These are phyloP conservation scores for Cacoxenus indagator DNA, from an alignment of 2,888 invertebrate genomes.

Conservation along the genomic window DNA sequence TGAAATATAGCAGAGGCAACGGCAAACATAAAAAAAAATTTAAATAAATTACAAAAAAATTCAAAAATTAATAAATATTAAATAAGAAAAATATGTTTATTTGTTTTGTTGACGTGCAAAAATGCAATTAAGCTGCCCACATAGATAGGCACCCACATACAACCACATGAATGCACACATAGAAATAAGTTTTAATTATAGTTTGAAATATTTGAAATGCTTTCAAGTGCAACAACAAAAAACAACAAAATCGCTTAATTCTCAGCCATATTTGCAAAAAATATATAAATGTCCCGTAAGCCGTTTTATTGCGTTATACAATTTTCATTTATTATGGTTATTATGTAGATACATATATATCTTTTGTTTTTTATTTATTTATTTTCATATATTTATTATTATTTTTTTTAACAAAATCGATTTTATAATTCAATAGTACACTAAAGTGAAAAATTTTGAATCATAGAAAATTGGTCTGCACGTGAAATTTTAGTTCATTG, in stretches of 20 bases:
- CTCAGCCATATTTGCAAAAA: neutral
- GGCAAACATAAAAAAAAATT: neutral
- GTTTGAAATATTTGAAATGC: neutral
- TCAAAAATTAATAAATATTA: neutral
- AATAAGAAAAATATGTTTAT: neutral
- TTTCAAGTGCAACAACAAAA: neutral
- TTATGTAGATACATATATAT: too few relatives aligned
- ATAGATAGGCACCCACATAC: neutral
- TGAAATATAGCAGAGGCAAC: neutral
- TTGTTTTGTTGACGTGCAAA: neutral
- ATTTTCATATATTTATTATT: too few relatives aligned
- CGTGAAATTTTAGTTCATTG: too few relatives aligned
- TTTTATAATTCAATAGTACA: too few relatives aligned
- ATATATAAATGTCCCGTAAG: neutral
- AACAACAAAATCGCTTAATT: neutral
- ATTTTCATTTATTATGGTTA: too few relatives aligned
- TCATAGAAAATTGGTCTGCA: too few relatives aligned
- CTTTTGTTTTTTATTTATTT: too few relatives aligned
- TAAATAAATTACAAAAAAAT: neutral
- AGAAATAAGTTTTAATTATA: neutral
- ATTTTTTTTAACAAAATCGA: too few relatives aligned
- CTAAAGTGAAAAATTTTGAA: too few relatives aligned
- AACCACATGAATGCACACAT: neutral
- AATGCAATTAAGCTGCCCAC: neutral
- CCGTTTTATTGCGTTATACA: neutral